phyloP scores from a whole-genome alignment of 2,797 vertebrate species.

The Muraenolepis orangiensis region DNA sequence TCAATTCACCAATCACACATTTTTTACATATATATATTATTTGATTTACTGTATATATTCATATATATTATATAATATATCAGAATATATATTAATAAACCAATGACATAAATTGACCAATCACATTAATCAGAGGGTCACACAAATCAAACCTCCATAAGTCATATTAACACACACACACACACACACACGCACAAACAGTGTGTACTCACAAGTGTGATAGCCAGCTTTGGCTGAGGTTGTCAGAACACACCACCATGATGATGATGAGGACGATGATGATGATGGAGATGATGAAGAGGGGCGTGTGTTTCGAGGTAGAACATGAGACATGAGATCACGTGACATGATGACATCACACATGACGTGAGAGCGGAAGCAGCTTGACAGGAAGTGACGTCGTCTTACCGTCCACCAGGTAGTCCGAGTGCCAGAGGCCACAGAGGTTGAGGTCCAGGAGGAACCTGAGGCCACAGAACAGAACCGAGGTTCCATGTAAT shows the following conservation, averaged over 20 bases:
- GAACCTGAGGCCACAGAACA: too few species aligned
- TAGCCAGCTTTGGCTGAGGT: constrained; percentile 74
- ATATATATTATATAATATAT: too few species aligned
- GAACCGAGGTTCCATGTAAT: too few species aligned
- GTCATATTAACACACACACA: neutral
- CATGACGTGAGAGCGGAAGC: neutral
- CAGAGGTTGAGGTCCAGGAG: constrained; percentile 76
- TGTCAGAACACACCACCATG: constrained; percentile 20
- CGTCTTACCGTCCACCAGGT: constrained; percentile 70
- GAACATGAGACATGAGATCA: constrained; percentile 29
- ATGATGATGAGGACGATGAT: constrained; percentile 9
- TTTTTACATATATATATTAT: too few species aligned
- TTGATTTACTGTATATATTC: too few species aligned
- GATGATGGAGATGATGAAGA: constrained; percentile 14
- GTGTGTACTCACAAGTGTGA: constrained; percentile 72
- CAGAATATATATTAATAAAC: too few species aligned
- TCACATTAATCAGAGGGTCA: neutral
- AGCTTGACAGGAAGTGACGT: neutral
- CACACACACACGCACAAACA: constrained; percentile 11
- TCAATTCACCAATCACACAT: too few species aligned
- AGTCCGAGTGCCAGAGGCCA: constrained; percentile 73
- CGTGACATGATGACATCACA: too few species aligned
- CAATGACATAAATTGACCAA: too few species aligned
- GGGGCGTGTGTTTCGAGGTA: constrained; percentile 13
- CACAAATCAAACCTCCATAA: neutral